Base-by-base conservation (phyloP, 2,888 invertebrate species). In the Mycogona germanica region DNA sequence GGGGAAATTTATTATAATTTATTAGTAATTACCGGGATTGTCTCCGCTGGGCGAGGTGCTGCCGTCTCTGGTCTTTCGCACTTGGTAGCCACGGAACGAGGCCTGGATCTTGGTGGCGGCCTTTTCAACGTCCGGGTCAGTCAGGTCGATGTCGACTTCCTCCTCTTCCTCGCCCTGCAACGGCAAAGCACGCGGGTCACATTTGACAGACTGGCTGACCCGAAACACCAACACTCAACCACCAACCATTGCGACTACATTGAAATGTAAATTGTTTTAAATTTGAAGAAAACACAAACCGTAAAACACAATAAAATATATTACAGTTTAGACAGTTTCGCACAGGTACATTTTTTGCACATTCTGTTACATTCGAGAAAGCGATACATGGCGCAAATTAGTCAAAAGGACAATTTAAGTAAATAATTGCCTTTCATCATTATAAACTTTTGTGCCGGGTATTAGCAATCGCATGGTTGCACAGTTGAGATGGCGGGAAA, bases 41-140 rank as follows among this genome's bases (percentile, higher is more conserved):
- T 53, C 53, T 14, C 38, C 17, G 21, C 48, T 48, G 5, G 53
- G 53, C 25, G 53, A 53, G 35, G 19, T 32, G 26, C 45, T 52
- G n/a, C 38, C 47, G 30, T 53, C 53, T 26, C 48, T 53, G 1
- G 66, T 66, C 73, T 86, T 87, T 66, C 85, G 80, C 42, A 86
- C 82, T 78, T 87, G 81, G 72, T 89, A 88, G 53, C 88, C 88
- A 61, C 88, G 78, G 77, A 89, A 91, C 19, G 87, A 86, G 6
- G 89, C 88, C 71, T 91, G 89, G 68, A 91, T 91, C 76, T 87
- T 89, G 49, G 85, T 83, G 32, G 89, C 91, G 3, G 64, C 64
- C 14, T 63, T 59, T 75, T 77, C 65, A 64, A 89, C 73, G 62
- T 88, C 85, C 19, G 88, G 88, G 73, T 91, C 89, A 59, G 80